Conservation (phyloP, 2,113 vertebrate genomes). For the Empidonax alnorum region DNA sequence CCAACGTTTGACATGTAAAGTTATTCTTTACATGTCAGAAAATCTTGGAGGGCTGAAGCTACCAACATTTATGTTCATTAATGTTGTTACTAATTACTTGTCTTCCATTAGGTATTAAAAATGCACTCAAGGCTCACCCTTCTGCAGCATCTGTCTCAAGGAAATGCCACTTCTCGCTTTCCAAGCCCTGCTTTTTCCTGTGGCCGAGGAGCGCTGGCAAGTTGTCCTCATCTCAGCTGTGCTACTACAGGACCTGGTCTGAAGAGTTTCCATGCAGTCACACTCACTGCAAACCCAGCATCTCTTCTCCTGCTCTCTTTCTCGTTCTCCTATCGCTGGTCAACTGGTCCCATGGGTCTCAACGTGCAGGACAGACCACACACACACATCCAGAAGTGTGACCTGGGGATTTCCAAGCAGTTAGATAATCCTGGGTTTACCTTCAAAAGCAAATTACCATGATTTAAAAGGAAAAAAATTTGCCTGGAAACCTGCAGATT, state of each 20-base stretch:
- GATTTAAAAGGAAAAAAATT: not conserved
- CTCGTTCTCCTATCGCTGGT: not conserved
- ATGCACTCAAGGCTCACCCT: fast-evolving
- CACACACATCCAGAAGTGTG: not conserved
- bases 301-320: not conserved
- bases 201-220: fast-evolving
- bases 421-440: not conserved
- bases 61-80: not conserved
- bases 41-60: not conserved
- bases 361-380: fast-evolving
- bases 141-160: not conserved
- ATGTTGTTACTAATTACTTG: not conserved
- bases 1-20: not conserved
- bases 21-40: not conserved
- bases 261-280: not conserved
- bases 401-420: not conserved
- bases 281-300: not conserved
- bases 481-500: not conserved
- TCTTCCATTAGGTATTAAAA: not conserved
- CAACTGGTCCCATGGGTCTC: not conserved
- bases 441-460: not conserved
- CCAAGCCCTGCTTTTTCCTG: not conserved
- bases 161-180: not conserved
- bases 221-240: not conserved
- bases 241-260: not conserved